Evolutionary conservation across 1,140 invertebrate genomes (phyloP).

Genomic region (Diabrotica undecimpunctata): DNA sequence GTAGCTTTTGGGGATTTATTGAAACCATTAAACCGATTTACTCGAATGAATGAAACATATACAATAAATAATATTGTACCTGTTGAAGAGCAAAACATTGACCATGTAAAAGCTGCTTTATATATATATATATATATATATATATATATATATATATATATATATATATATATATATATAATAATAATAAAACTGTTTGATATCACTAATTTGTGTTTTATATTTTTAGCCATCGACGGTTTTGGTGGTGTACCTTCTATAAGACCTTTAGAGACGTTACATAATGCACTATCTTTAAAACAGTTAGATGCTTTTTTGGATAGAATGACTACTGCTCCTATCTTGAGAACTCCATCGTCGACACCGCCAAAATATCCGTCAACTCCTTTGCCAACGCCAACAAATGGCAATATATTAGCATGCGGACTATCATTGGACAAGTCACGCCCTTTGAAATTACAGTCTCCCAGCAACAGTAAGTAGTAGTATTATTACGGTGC

Average conservation of each 20-base stretch:
- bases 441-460: conserved; percentile 40
- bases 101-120: too few relatives aligned
- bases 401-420: conserved; percentile 25
- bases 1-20: too few relatives aligned
- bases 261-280: conserved; percentile 89
- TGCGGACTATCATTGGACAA: conserved; percentile 20
- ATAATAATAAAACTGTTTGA: too few relatives aligned
- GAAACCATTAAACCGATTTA: too few relatives aligned
- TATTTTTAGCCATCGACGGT: conserved; percentile 64
- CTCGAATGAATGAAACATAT: too few relatives aligned
- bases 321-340: conserved; percentile 68
- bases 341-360: conserved; percentile 67
- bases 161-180: too few relatives aligned
- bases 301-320: conserved; percentile 87
- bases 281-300: conserved; percentile 88
- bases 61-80: too few relatives aligned
- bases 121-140: too few relatives aligned
- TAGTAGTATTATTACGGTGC: conserved; percentile 24
- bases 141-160: too few relatives aligned
- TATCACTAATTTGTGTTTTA: not conserved
- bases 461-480: conserved; percentile 52
- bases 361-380: conserved; percentile 65
- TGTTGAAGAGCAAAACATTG: too few relatives aligned
- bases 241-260: conserved; percentile 90
- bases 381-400: conserved; percentile 51